A percentile compares a stretch with the other conserved stretches of the same genome.
Evolutionary conservation across 2,113 vertebrate species (phyloP).

Genomic region (Lota lota): DNA sequence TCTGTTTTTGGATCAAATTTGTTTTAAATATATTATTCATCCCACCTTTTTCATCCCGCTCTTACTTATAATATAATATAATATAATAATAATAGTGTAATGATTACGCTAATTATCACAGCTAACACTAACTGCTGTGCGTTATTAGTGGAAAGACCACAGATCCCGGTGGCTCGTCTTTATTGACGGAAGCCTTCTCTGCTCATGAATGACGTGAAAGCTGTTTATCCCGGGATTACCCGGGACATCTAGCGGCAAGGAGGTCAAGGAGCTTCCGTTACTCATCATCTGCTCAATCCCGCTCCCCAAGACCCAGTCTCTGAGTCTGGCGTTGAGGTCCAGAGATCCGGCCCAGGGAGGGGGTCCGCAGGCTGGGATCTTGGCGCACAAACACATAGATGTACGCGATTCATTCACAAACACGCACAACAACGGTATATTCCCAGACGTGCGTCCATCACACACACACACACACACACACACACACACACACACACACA

Average conservation of each 20-base stretch:
- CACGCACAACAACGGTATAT: conserved; percentile 11
- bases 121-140: conserved; percentile 14
- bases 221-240: conserved; percentile 63
- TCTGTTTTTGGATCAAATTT: background rate
- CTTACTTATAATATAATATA: too few species aligned
- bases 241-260: conserved; percentile 52
- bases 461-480: conserved; percentile 3
- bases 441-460: background rate
- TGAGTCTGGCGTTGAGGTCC: conserved; percentile 39
- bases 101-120: background rate
- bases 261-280: conserved; percentile 57
- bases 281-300: conserved; percentile 59
- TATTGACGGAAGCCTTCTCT: conserved; percentile 35
- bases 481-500: too few species aligned
- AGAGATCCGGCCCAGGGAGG: conserved; percentile 41
- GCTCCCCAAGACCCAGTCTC: conserved; percentile 32
- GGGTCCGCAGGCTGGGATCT: conserved; percentile 50
- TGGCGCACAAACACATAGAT: conserved; percentile 21
- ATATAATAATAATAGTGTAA: too few species aligned
- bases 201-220: conserved; percentile 48
- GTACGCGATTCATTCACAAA: conserved; percentile 1
- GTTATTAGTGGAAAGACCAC: conserved; percentile 16
- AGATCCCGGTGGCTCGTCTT: conserved; percentile 25
- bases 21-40: background rate
- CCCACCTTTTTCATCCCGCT: too few species aligned